These are phyloP conservation scores for Drosophila atripex DNA, from an alignment of 2,888 invertebrate genomes.

Conservation along the genomic window DNA sequence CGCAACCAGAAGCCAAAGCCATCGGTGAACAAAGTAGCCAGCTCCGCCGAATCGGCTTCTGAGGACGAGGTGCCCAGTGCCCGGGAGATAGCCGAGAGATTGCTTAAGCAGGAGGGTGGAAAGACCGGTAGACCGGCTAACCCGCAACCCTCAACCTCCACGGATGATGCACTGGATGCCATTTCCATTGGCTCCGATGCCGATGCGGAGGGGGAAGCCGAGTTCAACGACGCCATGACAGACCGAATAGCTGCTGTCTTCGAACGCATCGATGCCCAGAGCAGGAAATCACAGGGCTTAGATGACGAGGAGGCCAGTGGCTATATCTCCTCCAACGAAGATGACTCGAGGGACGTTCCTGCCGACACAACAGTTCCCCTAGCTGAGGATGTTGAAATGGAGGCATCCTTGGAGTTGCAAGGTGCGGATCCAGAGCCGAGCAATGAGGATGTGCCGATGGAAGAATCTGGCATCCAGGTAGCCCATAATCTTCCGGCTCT, in stretches of 20 bases:
- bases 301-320: slow-evolving; percentile 15
- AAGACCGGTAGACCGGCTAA: background rate
- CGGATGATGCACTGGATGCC: slow-evolving; percentile 18
- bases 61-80: slow-evolving; percentile 73
- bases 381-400: slow-evolving; percentile 7
- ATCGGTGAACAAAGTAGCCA: slow-evolving; percentile 51
- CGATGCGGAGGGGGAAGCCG: slow-evolving; percentile 41
- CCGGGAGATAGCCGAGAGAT: slow-evolving; percentile 80
- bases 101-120: slow-evolving; percentile 54
- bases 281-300: background rate
- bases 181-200: slow-evolving; percentile 51
- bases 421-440: background rate
- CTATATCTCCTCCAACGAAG: slow-evolving; percentile 17
- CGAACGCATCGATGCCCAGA: slow-evolving; percentile 48
- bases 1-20: background rate
- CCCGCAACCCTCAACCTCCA: background rate
- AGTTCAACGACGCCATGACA: slow-evolving; percentile 44
- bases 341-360: slow-evolving; percentile 8
- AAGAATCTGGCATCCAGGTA: slow-evolving; percentile 34
- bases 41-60: slow-evolving; percentile 65
- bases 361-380: slow-evolving; percentile 15
- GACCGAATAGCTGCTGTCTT: slow-evolving; percentile 46
- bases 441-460: background rate
- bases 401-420: background rate
- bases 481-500: slow-evolving; percentile 41